Percentiles rank a stretch among this genome's conserved stretches.
Evolutionary conservation across 2,113 vertebrate species (phyloP).

Genomic region (Herpetotheres cachinnans): DNA sequence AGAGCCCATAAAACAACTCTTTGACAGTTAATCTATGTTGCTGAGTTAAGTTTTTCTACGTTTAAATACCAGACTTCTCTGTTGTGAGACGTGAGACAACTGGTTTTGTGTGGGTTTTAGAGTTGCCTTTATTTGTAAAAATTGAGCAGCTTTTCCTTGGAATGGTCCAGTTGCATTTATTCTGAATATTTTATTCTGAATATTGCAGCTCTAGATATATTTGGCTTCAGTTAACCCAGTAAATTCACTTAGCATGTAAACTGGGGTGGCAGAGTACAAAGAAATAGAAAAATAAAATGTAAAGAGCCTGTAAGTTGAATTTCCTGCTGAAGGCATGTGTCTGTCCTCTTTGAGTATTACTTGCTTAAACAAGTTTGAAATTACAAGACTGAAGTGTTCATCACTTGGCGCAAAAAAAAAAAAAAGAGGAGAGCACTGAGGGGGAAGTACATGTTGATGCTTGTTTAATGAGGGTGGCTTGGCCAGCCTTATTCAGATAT

Average conservation of each 20-base stretch:
- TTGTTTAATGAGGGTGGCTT: conserved; percentile 32
- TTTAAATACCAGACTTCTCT: not conserved
- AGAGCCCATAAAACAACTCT: not conserved
- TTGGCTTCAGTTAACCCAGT: not conserved
- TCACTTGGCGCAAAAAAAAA: conserved; percentile 26
- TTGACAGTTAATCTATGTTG: not conserved
- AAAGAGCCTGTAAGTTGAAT: not conserved
- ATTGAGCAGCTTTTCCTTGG: not conserved
- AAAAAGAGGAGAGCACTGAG: not conserved
- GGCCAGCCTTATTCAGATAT: conserved; percentile 23
- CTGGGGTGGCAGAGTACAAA: not conserved
- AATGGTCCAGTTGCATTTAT: not conserved
- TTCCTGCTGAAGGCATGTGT: not conserved
- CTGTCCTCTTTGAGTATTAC: conserved; percentile 8
- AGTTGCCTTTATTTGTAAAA: not conserved
- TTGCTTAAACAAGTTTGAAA: conserved; percentile 62
- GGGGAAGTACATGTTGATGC: conserved; percentile 2
- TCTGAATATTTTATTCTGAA: too few relatives aligned
- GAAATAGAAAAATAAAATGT: not conserved
- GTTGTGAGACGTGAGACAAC: not conserved
- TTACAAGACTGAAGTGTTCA: conserved; percentile 10
- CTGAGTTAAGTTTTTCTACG: not conserved
- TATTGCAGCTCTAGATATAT: not conserved
- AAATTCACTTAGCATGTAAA: not conserved
- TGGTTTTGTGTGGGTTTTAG: not conserved